phyloP scores from a whole-genome alignment of 2,113 vertebrate genomes.

The Perca flavescens region DNA sequence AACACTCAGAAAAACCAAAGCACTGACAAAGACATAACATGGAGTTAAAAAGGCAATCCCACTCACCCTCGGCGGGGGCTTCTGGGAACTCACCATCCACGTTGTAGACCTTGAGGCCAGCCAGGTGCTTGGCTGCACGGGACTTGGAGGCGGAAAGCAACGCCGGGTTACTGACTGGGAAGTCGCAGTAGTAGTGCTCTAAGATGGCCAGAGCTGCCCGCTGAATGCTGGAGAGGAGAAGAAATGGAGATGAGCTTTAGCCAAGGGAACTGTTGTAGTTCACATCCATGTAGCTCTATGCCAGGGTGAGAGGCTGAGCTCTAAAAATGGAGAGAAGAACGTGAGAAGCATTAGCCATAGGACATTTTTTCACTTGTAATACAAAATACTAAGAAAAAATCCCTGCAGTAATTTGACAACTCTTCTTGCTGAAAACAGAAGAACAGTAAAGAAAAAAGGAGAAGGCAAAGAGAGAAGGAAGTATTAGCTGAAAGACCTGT shows the following conservation, averaged over 20 bases:
- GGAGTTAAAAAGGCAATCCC: constrained; percentile 23
- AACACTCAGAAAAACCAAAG: not conserved
- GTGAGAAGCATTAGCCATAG: constrained; percentile 21
- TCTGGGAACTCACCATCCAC: constrained; percentile 90
- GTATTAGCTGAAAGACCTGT: constrained; percentile 2
- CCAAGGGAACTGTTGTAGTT: not conserved
- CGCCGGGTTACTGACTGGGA: constrained; percentile 91
- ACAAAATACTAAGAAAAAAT: constrained; percentile 34
- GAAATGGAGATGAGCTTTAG: not conserved
- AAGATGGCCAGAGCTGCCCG: constrained; percentile 91
- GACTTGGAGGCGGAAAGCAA: constrained; percentile 90
- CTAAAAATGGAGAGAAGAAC: not conserved
- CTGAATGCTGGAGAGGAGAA: constrained; percentile 87
- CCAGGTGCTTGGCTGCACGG: constrained; percentile 89
- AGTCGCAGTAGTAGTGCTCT: constrained; percentile 95
- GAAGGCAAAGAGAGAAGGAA: not conserved
- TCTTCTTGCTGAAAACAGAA: constrained; percentile 17
- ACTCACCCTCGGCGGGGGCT: constrained; percentile 72
- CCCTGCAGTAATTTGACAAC: constrained; percentile 7
- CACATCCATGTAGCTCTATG: constrained; percentile 4
- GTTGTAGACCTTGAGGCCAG: constrained; percentile 91
- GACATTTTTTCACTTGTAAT: constrained; percentile 5
- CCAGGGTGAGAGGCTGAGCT: not conserved
- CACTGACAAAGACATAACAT: not conserved
- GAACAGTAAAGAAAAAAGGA: not conserved